Evolutionary conservation across 2,113 vertebrate genomes (phyloP).

Genomic region (Trematocara nigrifrons): DNA sequence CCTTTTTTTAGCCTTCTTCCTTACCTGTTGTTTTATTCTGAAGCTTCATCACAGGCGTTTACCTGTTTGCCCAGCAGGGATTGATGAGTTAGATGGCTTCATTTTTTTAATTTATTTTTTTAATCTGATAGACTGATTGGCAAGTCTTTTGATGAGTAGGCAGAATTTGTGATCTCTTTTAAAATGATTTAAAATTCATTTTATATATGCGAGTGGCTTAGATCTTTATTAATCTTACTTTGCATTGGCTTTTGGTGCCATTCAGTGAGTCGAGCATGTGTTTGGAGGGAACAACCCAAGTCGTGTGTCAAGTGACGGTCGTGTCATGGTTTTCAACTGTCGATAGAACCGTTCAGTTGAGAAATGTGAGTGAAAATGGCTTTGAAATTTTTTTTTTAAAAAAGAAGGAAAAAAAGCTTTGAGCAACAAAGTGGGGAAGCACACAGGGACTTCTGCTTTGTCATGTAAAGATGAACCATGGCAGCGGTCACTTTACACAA

Average conservation of each 20-base stretch:
- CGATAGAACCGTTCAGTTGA: background rate
- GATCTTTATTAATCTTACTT: conserved; percentile 1
- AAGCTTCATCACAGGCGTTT: conserved; percentile 20
- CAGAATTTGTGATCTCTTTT: conserved; percentile 80
- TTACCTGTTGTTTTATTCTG: conserved; percentile 47
- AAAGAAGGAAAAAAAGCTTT: background rate
- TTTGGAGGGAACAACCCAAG: background rate
- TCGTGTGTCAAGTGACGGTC: background rate
- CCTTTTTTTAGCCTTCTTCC: background rate
- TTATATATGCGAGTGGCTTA: conserved; percentile 16
- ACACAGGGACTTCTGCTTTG: background rate
- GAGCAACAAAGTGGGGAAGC: conserved; percentile 6
- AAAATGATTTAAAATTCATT: conserved; percentile 71
- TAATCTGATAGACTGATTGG: conserved; percentile 59
- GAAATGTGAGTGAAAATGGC: background rate
- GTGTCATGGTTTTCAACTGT: background rate
- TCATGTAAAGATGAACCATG: background rate
- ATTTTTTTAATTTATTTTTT: background rate
- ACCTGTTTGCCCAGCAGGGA: conserved; percentile 41
- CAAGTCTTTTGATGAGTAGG: conserved; percentile 40
- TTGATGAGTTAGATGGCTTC: conserved; percentile 66
- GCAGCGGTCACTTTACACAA: conserved; percentile 6
- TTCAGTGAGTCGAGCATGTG: background rate
- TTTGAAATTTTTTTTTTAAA: background rate
- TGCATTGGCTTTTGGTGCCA: conserved; percentile 58